Evolutionary conservation across 2,113 vertebrate genomes (phyloP), one percentile per base, ranked within the genome.

Genomic region (Dipodomys stephensi): DNA sequence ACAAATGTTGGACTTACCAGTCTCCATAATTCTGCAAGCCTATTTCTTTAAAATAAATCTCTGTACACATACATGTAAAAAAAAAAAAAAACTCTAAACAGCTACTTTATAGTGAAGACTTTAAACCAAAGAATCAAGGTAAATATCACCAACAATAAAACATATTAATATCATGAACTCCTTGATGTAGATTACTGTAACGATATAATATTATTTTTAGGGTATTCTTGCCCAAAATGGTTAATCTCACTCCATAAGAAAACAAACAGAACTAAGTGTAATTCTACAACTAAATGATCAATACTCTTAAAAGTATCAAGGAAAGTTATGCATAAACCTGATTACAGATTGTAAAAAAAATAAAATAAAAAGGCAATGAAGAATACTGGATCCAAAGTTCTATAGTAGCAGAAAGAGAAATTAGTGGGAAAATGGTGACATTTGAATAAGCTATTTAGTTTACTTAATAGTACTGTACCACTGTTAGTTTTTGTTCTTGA

Each of bases 31-130:
- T 49, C 12, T 46, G 9, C 32, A 53, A 95, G 46, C 23, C 62
- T 39, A 83, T 83, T 69, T 90, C 53, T 77, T 84, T 53, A 84
- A 86, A 79, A 65, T 87, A 49, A 71, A 49, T n/a, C 25, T 78
- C 4, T 16, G 16, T 79, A 23, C n/a, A 57, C 49, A 82, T 11
- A 46, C 20, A 53, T 8, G 44, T 8, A n/a, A 6, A 19, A 30
- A 20, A 84, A 92, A 35, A 35, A 35, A 39, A 39, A 39, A 88
- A 78, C 27, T 32, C 39, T 79, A 53, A 78, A 88, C 3, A 65
- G 20, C 77, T 83, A 67, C n/a, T 93, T 69, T 30, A 80, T 9
- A 82, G 57, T 92, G 69, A 5, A 83, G 25, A 88, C 49, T 92
- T 44, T 82, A 90, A 78, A 81, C 44, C 57, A 65, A 82, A 64